A percentile compares a stretch with the other conserved stretches of the same genome.
Evolutionary conservation across 2,888 invertebrate species (phyloP).

Genomic region (Lumbricus terrestris): DNA sequence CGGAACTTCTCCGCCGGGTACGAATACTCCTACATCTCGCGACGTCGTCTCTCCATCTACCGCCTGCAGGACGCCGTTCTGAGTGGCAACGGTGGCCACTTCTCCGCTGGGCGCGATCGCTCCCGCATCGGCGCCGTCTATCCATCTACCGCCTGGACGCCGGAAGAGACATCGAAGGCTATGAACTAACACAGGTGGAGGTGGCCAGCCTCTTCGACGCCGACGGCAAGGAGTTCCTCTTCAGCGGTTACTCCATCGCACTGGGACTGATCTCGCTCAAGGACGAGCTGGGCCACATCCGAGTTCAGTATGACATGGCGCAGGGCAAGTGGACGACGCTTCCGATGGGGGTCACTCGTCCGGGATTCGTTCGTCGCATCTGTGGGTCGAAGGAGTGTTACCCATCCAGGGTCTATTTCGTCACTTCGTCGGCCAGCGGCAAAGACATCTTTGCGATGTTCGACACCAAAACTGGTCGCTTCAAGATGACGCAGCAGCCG

Average conservation of each 20-base stretch:
- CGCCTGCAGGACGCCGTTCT: too few species aligned
- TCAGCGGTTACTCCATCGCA: too few species aligned
- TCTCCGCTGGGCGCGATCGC: too few species aligned
- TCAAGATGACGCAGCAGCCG: not conserved
- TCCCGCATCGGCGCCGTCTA: not conserved
- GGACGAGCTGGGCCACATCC: too few species aligned
- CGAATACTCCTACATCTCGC: not conserved
- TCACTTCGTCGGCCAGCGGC: not conserved
- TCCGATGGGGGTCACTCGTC: not conserved
- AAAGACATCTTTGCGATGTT: not conserved
- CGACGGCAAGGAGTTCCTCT: too few species aligned
- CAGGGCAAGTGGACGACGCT: not conserved
- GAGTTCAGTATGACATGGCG: too few species aligned
- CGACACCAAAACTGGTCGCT: too few species aligned
- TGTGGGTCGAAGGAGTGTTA: not conserved
- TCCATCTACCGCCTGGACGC: constrained; percentile 8
- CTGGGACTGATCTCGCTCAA: too few species aligned
- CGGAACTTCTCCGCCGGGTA: constrained; percentile 13
- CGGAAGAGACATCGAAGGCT: too few species aligned
- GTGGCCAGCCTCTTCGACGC: not conserved
- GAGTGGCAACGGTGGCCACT: too few species aligned
- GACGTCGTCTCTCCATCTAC: too few species aligned
- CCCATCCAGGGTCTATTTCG: not conserved
- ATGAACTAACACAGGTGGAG: not conserved
- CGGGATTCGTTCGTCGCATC: not conserved